Evolutionary conservation across 2,113 vertebrate genomes (phyloP), one percentile per base, ranked within the genome.

Genomic region (Baryphthengus martii): DNA sequence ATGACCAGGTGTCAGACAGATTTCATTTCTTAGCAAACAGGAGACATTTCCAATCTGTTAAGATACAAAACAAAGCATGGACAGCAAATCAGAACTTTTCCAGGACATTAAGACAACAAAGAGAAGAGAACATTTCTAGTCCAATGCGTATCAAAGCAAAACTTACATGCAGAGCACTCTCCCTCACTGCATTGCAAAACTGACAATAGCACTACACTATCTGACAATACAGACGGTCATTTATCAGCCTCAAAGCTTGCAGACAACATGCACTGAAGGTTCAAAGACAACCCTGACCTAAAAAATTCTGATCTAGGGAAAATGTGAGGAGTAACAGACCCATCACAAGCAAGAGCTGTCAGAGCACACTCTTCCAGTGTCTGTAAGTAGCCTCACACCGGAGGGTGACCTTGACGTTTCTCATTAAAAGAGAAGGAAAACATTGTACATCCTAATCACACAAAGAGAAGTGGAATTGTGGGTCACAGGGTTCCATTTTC

Each of bases 1-100:
- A 88, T 29, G 63, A 85, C 71, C 85, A 88, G 45, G 71, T 92
- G 90, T 96, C 95, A 96, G 82, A 80, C 17, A 73, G 81, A 88
- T 83, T 76, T 97, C 78, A 80, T 73, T 88, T 93, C 67, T 88
- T 76, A 83, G 58, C 45, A 92, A 94, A 92, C 0, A 72, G 31
- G 23, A 95, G 78, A 95, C 53, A 53, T 18, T 94, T 85, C 49
- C 85, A 88, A 76, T 79, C 88, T 88, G 40, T 73, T 93, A 82
- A 83, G 25, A 44, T 79, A 93, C 62, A 88, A 88, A 97, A 92
- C 31, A 92, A 90, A 90, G 52, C 47, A 91, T 9, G 68, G 37
- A 85, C 53, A 89, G 81, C 47, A 91, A 89, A 35, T 52, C 89
- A 73, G 55, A 80, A 78, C 15, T 40, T 45, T 77, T 63, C 63